Percentiles rank a stretch among this genome's conserved stretches.
Conservation (phyloP, 2,797 vertebrate species). For the Xenopus petersii region DNA sequence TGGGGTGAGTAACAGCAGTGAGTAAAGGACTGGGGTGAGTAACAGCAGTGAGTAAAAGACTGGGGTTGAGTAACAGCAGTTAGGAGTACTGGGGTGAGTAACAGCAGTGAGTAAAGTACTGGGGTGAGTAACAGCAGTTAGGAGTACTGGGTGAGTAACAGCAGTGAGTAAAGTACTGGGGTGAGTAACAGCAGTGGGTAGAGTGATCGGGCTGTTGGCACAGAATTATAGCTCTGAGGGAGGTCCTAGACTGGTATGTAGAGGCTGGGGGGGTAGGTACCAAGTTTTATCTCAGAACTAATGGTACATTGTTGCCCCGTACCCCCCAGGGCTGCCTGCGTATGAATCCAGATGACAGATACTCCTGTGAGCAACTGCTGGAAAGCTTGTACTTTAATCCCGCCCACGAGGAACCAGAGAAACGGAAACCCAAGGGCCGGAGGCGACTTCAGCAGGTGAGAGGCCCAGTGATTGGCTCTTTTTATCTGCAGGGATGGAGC, state of each 20-base stretch:
- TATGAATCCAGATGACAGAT: constrained; percentile 79
- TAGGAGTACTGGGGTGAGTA: constrained; percentile 12
- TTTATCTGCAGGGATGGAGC: too few relatives aligned
- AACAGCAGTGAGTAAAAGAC: too few relatives aligned
- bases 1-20: background rate
- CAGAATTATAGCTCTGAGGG: too few relatives aligned
- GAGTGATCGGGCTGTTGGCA: too few relatives aligned
- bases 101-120: constrained; percentile 48
- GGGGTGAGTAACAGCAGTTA: background rate
- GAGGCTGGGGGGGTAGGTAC: too few relatives aligned
- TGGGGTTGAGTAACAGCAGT: constrained; percentile 4
- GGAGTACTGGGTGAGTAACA: background rate
- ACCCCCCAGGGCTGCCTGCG: constrained; percentile 73
- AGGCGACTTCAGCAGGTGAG: constrained; percentile 53
- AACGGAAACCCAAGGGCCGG: constrained; percentile 52
- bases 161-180: background rate
- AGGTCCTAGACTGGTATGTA: too few relatives aligned
- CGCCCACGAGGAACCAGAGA: constrained; percentile 59
- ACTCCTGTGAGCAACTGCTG: constrained; percentile 79
- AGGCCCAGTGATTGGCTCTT: too few relatives aligned
- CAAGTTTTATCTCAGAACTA: too few relatives aligned
- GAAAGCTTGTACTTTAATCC: constrained; percentile 79
- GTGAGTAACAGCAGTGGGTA: background rate
- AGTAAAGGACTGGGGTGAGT: too few relatives aligned
- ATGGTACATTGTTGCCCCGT: too few relatives aligned